phyloP scores from a whole-genome alignment of 2,113 vertebrate species.

The Canis aureus region DNA sequence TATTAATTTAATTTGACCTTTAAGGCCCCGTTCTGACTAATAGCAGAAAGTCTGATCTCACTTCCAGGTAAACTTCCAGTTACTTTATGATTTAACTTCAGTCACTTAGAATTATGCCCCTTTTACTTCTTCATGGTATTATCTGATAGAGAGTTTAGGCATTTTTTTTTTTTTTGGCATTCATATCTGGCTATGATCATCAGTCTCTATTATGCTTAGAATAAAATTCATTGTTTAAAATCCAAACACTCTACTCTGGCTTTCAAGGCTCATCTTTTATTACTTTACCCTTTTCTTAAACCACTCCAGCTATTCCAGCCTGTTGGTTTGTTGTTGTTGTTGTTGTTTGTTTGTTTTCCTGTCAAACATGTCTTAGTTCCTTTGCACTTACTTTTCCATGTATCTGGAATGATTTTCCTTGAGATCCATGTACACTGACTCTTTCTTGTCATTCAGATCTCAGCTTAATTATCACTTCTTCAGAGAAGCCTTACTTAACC shows the following conservation, averaged over 20 bases:
- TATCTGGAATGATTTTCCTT: slow-evolving; percentile 23
- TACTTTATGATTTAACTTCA: slow-evolving; percentile 45
- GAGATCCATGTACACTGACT: neutral
- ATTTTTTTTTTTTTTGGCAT: neutral
- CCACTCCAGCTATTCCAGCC: neutral
- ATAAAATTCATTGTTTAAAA: slow-evolving; percentile 51
- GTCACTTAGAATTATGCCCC: neutral
- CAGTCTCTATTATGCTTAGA: slow-evolving; percentile 38
- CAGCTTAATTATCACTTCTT: neutral
- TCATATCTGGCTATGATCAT: neutral
- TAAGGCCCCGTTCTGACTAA: neutral
- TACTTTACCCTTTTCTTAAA: slow-evolving; percentile 16
- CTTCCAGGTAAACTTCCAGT: neutral
- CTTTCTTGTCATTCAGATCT: neutral
- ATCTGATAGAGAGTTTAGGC: slow-evolving; percentile 10
- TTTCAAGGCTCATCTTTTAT: slow-evolving; percentile 29
- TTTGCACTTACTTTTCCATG: slow-evolving; percentile 8
- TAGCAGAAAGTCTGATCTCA: neutral
- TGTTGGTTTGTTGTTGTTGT: too few species aligned
- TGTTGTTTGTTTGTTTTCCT: too few species aligned
- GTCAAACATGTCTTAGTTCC: neutral
- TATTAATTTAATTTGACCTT: slow-evolving; percentile 50
- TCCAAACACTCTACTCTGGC: slow-evolving; percentile 2
- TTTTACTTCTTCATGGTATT: neutral
- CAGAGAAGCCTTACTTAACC: neutral